Conservation (phyloP, 2,888 invertebrate species). For the Merodon equestris region DNA sequence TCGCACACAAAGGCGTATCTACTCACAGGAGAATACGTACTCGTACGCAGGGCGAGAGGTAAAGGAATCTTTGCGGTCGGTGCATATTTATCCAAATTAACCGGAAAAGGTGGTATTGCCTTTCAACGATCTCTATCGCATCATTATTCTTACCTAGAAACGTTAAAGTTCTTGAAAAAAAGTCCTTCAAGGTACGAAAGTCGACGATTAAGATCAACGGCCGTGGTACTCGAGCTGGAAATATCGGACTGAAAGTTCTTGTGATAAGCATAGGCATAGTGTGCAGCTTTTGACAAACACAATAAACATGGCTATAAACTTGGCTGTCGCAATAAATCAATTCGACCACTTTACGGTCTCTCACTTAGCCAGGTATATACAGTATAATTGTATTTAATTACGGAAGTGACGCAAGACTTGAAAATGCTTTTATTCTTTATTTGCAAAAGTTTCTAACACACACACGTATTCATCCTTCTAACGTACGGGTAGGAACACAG, state of each 20-base stretch:
- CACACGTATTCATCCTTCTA: neutral
- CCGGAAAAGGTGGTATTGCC: conserved; percentile 67
- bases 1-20: conserved; percentile 53
- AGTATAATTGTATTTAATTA: conserved; percentile 55
- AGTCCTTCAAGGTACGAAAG: no score
- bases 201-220: no score
- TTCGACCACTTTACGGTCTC: conserved; percentile 62
- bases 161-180: no score
- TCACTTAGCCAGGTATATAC: conserved; percentile 6
- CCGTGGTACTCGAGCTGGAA: conserved; percentile 29
- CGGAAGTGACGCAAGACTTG: conserved; percentile 66
- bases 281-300: conserved; percentile 49
- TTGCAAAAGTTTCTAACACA: no score
- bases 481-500: conserved; percentile 18
- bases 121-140: conserved; percentile 66
- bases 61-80: no score
- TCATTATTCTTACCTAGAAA: no score
- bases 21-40: no score
- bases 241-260: conserved; percentile 36
- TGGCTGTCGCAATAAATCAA: conserved; percentile 56
- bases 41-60: no score
- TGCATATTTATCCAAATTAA: conserved; percentile 63
- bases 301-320: conserved; percentile 55
- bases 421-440: conserved; percentile 41
- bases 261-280: neutral